Conservation (phyloP, 1,140 invertebrate genomes). For the Cataglyphis hispanica region DNA sequence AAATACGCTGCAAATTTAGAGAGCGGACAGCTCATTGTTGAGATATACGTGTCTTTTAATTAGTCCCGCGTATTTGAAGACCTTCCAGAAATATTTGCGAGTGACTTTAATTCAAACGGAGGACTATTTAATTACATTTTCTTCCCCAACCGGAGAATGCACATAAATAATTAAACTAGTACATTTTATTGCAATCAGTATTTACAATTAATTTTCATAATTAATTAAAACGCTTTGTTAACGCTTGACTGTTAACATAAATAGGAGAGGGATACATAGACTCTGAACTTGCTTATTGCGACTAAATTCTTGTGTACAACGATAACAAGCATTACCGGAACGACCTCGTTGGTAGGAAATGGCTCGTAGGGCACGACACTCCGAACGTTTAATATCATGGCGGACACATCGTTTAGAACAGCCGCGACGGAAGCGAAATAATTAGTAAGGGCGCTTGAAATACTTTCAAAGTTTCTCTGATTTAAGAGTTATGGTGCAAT, state of each 20-base stretch:
- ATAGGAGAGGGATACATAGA: neutral
- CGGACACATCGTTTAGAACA: neutral
- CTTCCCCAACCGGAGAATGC: neutral
- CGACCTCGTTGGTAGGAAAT: neutral
- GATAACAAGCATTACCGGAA: neutral
- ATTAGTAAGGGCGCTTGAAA: constrained; percentile 71
- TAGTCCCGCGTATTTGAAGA: constrained; percentile 67
- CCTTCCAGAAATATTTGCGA: constrained; percentile 6
- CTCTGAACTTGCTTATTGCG: neutral
- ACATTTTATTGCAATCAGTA: neutral
- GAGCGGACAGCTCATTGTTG: constrained; percentile 39
- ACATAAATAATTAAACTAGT: constrained; percentile 1
- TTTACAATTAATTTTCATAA: constrained; percentile 23
- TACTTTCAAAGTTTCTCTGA: constrained; percentile 70
- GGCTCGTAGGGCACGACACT: neutral
- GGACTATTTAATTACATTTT: constrained; percentile 19
- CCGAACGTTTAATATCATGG: constrained; percentile 20
- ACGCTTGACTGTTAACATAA: neutral
- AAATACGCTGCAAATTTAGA: constrained; percentile 74
- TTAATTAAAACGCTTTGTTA: constrained; percentile 4
- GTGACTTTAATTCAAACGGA: constrained; percentile 5
- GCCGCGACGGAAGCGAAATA: constrained; percentile 31
- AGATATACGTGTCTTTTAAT: constrained; percentile 72
- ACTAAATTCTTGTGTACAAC: neutral
- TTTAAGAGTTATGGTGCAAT: constrained; percentile 70